Base-by-base conservation (phyloP, 2,797 vertebrate genomes). In the Gobionotothen gibberifrons region DNA sequence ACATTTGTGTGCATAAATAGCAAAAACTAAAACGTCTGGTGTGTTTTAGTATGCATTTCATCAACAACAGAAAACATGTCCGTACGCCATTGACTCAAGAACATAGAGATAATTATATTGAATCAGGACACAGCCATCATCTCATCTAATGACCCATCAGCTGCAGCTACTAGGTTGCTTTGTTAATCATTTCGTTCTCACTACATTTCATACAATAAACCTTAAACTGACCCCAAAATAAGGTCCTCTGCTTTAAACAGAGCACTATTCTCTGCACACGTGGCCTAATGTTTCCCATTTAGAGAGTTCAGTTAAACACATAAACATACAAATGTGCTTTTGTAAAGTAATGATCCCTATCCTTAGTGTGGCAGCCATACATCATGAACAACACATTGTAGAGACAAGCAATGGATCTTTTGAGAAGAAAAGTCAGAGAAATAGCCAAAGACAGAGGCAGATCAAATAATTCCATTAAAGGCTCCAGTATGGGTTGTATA, bases 401-500 rank as follows among this genome's bases (percentile, higher is more conserved):
- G 22, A 68, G n/a, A 36, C 57, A 71, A 17, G 40, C 49, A 62
- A 67, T 63, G 58, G 26, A 75, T 76, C 22, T 44, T 63, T 53
- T 36, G 46, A 48, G 44, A 55, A 63, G 21, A 53, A 61, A 60
- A 69, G 11, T 12, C 14, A 82, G 46, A 60, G n/a, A 48, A 74
- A 14, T 36, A 14, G 26, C 7, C 32, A 65, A 43, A 68, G 58
- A 57, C 32, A 16, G 60, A 63, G 53, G 4, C 32, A 61, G 26
- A 69, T 69, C 48, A 70, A 63, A 70, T 4, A 67, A 59, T 78
- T 56, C 21, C 55, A 83, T 76, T 76, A 58, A 17, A 63, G 26
- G 72, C 47, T 69, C 53, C 57, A 69, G 51, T 60, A 43, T 44
- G 43, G 13, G 36, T 15, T 47, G 39, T 59, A 32, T 69, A 68